These are phyloP conservation scores for Darevskia nairensis DNA, from an alignment of 2,797 vertebrate genomes.

Conservation along the genomic window DNA sequence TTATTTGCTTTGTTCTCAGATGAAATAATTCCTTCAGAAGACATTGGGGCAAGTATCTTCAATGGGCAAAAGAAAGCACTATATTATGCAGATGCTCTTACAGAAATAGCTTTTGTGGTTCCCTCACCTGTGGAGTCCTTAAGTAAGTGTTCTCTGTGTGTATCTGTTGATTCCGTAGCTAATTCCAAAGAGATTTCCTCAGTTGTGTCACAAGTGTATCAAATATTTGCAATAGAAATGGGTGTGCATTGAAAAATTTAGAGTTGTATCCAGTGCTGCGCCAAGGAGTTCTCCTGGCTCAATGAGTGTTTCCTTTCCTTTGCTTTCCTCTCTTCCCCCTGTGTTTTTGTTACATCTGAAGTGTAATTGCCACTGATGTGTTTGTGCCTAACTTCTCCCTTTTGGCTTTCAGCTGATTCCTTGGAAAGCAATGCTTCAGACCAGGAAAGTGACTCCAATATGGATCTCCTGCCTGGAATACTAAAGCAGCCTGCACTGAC, in stretches of 20 bases:
- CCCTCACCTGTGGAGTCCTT: conserved; percentile 87
- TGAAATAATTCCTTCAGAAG: conserved; percentile 81
- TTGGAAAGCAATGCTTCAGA: conserved; percentile 91
- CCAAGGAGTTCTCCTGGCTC: no score
- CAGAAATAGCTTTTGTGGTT: conserved; percentile 91
- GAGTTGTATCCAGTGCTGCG: no score
- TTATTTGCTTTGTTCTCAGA: conserved; percentile 76
- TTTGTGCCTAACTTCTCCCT: conserved; percentile 19
- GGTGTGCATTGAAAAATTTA: neutral
- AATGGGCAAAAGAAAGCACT: conserved; percentile 89
- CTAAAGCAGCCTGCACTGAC: conserved; percentile 90
- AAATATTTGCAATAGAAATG: neutral
- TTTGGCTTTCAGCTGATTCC: conserved; percentile 81
- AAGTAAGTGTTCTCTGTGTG: conserved; percentile 79
- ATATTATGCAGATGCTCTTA: conserved; percentile 88
- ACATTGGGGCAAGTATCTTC: conserved; percentile 88
- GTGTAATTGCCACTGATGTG: neutral
- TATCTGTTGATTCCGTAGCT: neutral
- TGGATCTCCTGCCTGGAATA: conserved; percentile 88
- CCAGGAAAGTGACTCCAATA: conserved; percentile 88
- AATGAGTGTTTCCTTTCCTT: no score
- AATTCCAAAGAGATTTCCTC: neutral
- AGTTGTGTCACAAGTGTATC: neutral
- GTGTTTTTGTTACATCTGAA: neutral
- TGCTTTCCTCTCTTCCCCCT: no score